Evolutionary conservation across 1,140 invertebrate species (phyloP), one percentile per base, ranked within the genome.

Genomic region (Plectrocnemia conspersa): DNA sequence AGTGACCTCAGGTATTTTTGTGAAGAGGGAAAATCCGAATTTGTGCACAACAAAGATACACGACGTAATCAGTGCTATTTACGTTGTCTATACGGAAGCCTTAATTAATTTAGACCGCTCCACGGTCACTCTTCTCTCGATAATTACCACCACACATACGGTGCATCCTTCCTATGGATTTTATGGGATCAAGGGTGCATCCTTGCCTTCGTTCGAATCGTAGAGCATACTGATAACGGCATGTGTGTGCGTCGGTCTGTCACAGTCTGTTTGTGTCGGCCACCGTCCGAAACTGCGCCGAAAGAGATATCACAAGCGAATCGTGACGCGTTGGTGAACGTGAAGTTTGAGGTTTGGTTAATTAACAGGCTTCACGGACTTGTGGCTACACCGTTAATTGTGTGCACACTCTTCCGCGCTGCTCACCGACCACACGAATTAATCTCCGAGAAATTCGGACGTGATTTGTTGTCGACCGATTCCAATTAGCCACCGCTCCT

Each of bases 281-380:
- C 11, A 5, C 9, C n/a, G 18, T 32, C 41, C 38, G 40, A 44
- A 54, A 45, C 35, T 52, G 49, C 49, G 41, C 52, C 52, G 38
- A 54, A 54, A 54, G 38, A 54, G 52, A 54, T 54, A 54, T 54
- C 52, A 54, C 52, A 54, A 54, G 41, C 52, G 52, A 45, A 35
- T 44, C 52, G 52, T 44, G 29, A 44, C 52, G n/a, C n/a, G 52
- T 22, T 11, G 32, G 46, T 49, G 29, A 49, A 35, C 29, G 46
- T 35, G 13, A 24, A 46, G n/a, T 27, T 7, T 29, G 13, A 46
- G 11, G 9, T 44, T 44, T 44, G 32, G 49, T 32, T 49, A 49
- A 49, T 49, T 49, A 49, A 49, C 47, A 9, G 47, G 47, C 47
- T 25, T 49, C 47, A 49, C 47, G 47, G 47, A 16, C 9, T 42